Evolutionary conservation across 2,888 invertebrate species (phyloP).

Genomic region (Thereva unica): DNA sequence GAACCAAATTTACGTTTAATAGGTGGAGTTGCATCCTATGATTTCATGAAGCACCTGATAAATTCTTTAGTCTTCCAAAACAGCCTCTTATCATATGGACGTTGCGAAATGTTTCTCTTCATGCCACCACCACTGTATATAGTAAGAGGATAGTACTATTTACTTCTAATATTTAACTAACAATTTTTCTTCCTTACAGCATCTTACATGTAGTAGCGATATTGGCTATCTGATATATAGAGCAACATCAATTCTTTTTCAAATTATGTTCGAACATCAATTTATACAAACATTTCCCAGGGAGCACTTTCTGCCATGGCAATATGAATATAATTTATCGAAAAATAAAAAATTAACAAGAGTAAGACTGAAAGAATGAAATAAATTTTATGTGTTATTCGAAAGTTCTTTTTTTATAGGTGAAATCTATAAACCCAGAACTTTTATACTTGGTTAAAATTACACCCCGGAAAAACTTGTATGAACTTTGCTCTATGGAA

Average conservation of each 20-base stretch:
- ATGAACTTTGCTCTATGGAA: conserved; percentile 60
- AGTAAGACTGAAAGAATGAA: conserved; percentile 41
- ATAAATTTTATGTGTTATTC: not conserved
- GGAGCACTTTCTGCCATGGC: conserved; percentile 71
- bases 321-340: conserved; percentile 49
- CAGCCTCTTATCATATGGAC: conserved; percentile 63
- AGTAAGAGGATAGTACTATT: conserved; percentile 57
- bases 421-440: conserved; percentile 59
- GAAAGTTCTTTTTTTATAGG: conserved; percentile 42
- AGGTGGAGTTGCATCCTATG: conserved; percentile 58
- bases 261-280: conserved; percentile 68
- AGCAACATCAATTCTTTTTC: conserved; percentile 66
- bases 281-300: conserved; percentile 66
- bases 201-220: conserved; percentile 63
- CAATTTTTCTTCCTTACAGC: conserved; percentile 52
- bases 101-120: conserved; percentile 66
- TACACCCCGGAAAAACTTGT: conserved; percentile 64
- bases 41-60: conserved; percentile 68
- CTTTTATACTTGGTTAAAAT: conserved; percentile 68
- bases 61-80: conserved; percentile 65
- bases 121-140: conserved; percentile 66
- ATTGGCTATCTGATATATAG: conserved; percentile 62
- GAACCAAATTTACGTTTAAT: conserved; percentile 67
- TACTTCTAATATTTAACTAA: conserved; percentile 4
- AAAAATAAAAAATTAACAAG: conserved; percentile 50